A percentile compares a stretch with the other conserved stretches of the same genome.
Conservation (phyloP, 2,797 vertebrate species). For the Paramormyrops hopkinsi region DNA sequence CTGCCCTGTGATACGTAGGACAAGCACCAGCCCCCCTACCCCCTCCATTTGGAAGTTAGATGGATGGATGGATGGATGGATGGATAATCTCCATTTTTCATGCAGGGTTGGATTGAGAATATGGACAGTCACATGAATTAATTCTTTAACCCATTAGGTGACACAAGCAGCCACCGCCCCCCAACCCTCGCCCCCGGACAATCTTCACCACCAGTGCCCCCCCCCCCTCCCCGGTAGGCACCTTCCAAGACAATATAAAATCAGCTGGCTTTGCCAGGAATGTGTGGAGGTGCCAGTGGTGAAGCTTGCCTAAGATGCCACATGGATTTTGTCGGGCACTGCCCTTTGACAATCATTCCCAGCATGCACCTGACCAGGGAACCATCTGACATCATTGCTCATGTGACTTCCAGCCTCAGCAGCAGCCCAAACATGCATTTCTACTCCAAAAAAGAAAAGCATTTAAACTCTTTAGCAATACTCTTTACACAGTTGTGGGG, state of each 20-base stretch:
- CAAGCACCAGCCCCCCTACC: not conserved
- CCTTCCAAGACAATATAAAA: not conserved
- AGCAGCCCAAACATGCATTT: not conserved
- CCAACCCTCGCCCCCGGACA: not conserved
- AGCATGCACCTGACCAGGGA: not conserved
- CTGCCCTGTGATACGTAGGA: not conserved
- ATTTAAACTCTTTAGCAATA: not conserved
- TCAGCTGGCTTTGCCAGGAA: not conserved
- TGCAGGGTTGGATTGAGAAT: not conserved
- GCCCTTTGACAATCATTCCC: not conserved
- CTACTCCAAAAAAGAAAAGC: constrained; percentile 3
- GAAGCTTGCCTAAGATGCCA: not conserved
- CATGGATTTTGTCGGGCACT: not conserved
- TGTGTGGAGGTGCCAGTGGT: not conserved
- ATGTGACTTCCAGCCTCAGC: not conserved
- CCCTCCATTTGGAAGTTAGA: not conserved
- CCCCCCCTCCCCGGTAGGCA: not conserved
- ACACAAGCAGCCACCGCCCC: not conserved
- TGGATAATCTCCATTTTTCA: not conserved
- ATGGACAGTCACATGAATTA: not conserved
- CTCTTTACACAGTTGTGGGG: not conserved
- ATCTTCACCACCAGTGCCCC: not conserved
- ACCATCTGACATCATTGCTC: not conserved
- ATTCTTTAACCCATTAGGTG: not conserved
- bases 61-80: not conserved